These are phyloP conservation scores for Hetaerina titia DNA, from an alignment of 2,888 invertebrate species.

Conservation along the genomic window DNA sequence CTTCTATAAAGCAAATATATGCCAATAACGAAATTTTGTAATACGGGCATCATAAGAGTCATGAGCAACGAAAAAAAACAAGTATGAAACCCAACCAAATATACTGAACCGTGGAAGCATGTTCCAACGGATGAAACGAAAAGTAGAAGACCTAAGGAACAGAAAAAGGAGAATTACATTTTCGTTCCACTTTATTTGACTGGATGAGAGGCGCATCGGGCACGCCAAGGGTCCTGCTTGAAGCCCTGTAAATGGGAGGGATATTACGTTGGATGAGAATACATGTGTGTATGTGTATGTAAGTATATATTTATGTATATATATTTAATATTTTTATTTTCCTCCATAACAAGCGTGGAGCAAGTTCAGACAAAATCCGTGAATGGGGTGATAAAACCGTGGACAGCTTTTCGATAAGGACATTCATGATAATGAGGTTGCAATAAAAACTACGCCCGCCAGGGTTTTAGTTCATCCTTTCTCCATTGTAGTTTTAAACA, in stretches of 20 bases:
- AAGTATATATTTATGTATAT: too few species aligned
- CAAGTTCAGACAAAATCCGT: too few species aligned
- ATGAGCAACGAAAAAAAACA: background rate
- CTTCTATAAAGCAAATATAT: background rate
- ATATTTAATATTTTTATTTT: too few species aligned
- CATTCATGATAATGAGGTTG: too few species aligned
- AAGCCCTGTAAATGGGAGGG: background rate
- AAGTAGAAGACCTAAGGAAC: background rate
- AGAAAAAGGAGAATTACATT: background rate
- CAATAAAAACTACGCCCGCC: too few species aligned
- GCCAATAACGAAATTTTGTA: background rate
- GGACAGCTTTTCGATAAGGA: too few species aligned
- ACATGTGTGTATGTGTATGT: too few species aligned
- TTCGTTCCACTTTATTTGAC: background rate
- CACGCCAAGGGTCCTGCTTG: background rate
- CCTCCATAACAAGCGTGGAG: too few species aligned
- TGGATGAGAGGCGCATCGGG: background rate
- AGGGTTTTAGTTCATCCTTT: too few species aligned
- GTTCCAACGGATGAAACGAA: background rate
- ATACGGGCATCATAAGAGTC: background rate
- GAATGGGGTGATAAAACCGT: too few species aligned
- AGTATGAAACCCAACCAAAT: background rate
- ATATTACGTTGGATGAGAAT: background rate
- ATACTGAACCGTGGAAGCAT: background rate
- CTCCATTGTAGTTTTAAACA: too few species aligned